Percentiles rank a stretch among this genome's conserved stretches.
phyloP scores from a whole-genome alignment of 2,888 invertebrate species.

The Nomada goodeniana region DNA sequence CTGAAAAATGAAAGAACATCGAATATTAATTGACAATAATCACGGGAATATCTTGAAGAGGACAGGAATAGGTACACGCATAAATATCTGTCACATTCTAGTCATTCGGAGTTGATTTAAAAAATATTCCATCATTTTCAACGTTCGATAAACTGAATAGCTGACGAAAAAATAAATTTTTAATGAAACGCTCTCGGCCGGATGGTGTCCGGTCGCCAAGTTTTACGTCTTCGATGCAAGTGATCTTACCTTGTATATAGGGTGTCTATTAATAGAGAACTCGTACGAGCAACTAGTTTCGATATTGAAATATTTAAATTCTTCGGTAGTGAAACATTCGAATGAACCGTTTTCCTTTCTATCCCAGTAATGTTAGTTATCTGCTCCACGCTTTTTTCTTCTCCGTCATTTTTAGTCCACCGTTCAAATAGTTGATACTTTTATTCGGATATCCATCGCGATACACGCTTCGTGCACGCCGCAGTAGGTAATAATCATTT shows the following conservation, averaged over 20 bases:
- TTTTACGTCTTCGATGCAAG: slow-evolving; percentile 19
- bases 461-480: too few species aligned
- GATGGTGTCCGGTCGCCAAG: background rate
- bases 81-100: too few species aligned
- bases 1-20: slow-evolving; percentile 83
- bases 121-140: background rate
- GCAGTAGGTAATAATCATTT: background rate
- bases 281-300: too few species aligned
- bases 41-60: background rate
- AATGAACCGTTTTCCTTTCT: too few species aligned
- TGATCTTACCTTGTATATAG: slow-evolving; percentile 9
- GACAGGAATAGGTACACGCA: background rate
- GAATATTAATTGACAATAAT: background rate
- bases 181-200: slow-evolving; percentile 1
- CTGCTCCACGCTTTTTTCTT: too few species aligned
- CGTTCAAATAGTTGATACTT: too few species aligned
- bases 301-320: too few species aligned
- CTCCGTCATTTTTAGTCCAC: too few species aligned
- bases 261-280: slow-evolving; percentile 13
- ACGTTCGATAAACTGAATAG: background rate
- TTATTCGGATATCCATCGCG: too few species aligned
- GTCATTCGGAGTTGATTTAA: too few species aligned
- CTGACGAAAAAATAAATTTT: slow-evolving; percentile 1
- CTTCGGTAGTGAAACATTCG: too few species aligned
- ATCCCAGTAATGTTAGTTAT: too few species aligned